Conservation (phyloP, 2,113 vertebrate genomes). For the Scopus umbretta region DNA sequence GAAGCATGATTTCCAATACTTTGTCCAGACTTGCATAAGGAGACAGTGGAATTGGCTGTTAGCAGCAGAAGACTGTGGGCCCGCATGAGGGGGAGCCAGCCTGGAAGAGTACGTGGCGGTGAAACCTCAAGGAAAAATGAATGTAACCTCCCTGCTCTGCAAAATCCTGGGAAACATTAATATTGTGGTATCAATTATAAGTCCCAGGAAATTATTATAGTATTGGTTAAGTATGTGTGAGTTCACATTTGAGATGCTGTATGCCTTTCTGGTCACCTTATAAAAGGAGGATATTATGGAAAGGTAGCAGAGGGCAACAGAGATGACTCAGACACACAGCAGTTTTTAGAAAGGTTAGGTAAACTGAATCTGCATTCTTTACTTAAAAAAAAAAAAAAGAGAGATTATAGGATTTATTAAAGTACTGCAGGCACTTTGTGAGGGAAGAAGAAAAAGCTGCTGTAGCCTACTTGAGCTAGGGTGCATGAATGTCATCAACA, state of each 20-base stretch:
- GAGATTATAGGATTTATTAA: constrained; percentile 28
- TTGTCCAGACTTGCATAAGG: neutral
- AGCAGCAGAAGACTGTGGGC: neutral
- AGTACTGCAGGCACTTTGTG: constrained; percentile 4
- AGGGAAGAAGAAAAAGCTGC: neutral
- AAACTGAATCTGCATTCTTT: constrained; percentile 49
- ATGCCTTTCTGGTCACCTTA: constrained; percentile 47
- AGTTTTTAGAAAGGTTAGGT: constrained; percentile 45
- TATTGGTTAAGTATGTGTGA: constrained; percentile 52
- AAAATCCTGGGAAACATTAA: constrained; percentile 62
- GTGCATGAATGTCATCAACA: constrained; percentile 35
- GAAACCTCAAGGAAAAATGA: constrained; percentile 20
- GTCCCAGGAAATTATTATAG: constrained; percentile 68
- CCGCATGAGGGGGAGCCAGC: neutral
- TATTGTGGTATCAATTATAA: constrained; percentile 59
- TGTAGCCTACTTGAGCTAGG: neutral
- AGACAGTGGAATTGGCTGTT: neutral
- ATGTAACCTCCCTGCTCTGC: neutral
- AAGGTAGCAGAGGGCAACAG: constrained; percentile 64
- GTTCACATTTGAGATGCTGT: constrained; percentile 30
- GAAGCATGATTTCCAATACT: neutral
- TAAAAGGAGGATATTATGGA: constrained; percentile 47
- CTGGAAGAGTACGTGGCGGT: neutral
- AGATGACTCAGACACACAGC: constrained; percentile 26
- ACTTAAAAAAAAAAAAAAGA: neutral